These are phyloP conservation scores for Actinia equina DNA, from an alignment of 64 coral and sea anemone genomes.

Conservation along the genomic window DNA sequence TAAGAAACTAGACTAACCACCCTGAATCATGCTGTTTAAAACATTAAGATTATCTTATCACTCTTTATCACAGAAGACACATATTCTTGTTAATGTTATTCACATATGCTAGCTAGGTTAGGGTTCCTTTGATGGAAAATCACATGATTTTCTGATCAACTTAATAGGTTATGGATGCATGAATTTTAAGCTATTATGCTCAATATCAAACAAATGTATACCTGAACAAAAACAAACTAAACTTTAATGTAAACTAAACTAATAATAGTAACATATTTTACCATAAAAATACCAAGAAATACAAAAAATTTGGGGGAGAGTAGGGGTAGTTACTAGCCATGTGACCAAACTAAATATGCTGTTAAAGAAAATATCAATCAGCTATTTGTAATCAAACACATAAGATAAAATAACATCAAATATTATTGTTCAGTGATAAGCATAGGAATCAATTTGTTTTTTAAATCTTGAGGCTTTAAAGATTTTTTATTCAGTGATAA, in stretches of 20 bases:
- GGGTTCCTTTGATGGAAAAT: background rate
- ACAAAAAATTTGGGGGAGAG: too few relatives aligned
- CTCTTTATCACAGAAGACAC: background rate
- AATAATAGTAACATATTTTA: too few relatives aligned
- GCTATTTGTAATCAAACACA: background rate
- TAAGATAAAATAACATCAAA: background rate
- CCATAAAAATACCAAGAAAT: too few relatives aligned
- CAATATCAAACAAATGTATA: background rate
- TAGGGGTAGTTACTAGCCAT: too few relatives aligned
- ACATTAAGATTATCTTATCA: conserved; percentile 7
- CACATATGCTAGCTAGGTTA: background rate
- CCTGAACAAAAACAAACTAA: too few relatives aligned
- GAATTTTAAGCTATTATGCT: background rate
- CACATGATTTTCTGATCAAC: background rate
- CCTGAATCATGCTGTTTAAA: conserved; percentile 1
- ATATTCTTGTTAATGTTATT: background rate
- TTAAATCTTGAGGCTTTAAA: background rate
- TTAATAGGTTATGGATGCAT: background rate
- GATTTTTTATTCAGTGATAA: background rate
- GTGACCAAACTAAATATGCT: too few relatives aligned
- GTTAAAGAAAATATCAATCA: background rate
- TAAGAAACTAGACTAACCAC: background rate
- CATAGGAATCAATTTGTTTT: background rate
- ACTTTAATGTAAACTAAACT: background rate
- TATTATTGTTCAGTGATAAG: background rate